Conservation (phyloP, 2,888 invertebrate species). For the Lepidochrysops patricia region DNA sequence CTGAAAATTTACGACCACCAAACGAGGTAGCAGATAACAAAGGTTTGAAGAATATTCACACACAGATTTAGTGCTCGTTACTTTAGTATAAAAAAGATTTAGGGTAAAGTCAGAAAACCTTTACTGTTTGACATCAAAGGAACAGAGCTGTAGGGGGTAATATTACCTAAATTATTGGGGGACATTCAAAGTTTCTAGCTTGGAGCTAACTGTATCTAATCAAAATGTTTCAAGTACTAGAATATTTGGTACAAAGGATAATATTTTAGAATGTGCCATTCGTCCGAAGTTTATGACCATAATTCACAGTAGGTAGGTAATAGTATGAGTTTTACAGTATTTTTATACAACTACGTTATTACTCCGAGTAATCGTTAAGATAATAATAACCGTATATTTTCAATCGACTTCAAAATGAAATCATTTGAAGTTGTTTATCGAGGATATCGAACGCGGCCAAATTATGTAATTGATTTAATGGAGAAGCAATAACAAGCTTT, state of each 20-base stretch:
- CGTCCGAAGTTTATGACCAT: no score
- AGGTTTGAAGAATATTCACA: slow-evolving; percentile 1
- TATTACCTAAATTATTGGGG: no score
- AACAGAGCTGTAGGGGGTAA: no score
- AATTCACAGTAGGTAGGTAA: no score
- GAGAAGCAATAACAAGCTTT: not conserved
- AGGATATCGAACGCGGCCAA: not conserved
- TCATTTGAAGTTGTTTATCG: not conserved
- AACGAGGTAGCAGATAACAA: not conserved
- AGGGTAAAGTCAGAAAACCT: not conserved
- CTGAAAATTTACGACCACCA: slow-evolving; percentile 1
- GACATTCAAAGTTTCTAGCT: no score
- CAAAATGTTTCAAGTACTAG: no score
- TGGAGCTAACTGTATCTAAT: no score
- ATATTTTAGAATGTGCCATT: no score
- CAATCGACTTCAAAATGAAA: not conserved
- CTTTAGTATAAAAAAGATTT: not conserved
- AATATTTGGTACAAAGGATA: no score
- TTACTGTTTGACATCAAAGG: not conserved
- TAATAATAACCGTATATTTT: not conserved
- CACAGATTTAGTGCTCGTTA: not conserved
- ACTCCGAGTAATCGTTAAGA: no score
- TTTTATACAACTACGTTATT: no score
- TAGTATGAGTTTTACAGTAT: no score
- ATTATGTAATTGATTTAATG: not conserved